A percentile compares a stretch with the other conserved stretches of the same genome.
Conservation (phyloP, 2,888 invertebrate species). For the Pandemis corylana region DNA sequence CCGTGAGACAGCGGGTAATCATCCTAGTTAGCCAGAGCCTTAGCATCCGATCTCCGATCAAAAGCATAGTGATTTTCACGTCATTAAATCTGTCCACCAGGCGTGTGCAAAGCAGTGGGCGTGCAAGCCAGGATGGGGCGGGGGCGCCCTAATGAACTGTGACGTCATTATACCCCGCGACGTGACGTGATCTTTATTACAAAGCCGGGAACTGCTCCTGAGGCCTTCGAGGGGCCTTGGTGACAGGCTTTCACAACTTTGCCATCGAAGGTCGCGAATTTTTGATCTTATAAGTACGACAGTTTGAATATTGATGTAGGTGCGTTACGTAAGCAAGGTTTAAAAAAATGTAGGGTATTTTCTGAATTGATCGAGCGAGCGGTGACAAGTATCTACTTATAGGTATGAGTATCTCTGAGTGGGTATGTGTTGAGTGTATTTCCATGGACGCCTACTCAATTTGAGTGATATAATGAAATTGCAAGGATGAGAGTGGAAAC, state of each 20-base stretch:
- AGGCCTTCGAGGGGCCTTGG: conserved; percentile 27
- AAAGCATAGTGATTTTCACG: conserved; percentile 52
- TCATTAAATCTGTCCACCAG: conserved; percentile 55
- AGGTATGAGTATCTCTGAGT: conserved; percentile 1
- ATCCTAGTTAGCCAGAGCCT: not conserved
- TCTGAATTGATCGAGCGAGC: not conserved
- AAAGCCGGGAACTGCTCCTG: conserved; percentile 40
- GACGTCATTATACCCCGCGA: conserved; percentile 46
- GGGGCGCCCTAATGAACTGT: conserved; percentile 64
- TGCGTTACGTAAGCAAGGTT: not conserved
- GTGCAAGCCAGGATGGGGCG: conserved; percentile 60
- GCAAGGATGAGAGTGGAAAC: not conserved
- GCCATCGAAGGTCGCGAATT: conserved; percentile 38
- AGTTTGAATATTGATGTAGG: conserved; percentile 5
- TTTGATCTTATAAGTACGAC: conserved; percentile 4
- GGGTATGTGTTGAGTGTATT: not conserved
- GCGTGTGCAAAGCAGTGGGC: conserved; percentile 53
- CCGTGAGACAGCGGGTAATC: not conserved
- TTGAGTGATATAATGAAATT: conserved; percentile 9
- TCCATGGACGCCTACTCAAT: conserved; percentile 3
- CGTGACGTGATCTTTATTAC: conserved; percentile 58
- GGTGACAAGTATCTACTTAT: not conserved
- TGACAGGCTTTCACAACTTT: conserved; percentile 37
- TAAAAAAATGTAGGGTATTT: not conserved
- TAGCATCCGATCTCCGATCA: conserved; percentile 16